phyloP scores from a whole-genome alignment of 2,888 invertebrate genomes.

The Hypomecis punctinalis region DNA sequence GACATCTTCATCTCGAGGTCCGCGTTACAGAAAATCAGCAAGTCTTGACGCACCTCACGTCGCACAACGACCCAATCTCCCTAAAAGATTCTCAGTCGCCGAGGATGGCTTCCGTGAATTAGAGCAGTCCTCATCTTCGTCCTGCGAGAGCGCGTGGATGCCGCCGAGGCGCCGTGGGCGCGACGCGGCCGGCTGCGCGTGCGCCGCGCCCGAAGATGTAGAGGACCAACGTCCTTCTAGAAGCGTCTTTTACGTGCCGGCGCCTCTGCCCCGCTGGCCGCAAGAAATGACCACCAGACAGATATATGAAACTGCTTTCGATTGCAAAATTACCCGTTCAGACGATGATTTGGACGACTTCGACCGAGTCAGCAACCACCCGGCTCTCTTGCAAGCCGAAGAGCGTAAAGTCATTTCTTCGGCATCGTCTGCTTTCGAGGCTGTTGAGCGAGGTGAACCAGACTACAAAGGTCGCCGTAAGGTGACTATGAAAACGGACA shows the following conservation, averaged over 20 bases:
- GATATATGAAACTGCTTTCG: slow-evolving; percentile 95
- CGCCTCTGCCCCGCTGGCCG: slow-evolving; percentile 87
- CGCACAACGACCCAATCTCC: slow-evolving; percentile 85
- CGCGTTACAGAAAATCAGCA: slow-evolving; percentile 89
- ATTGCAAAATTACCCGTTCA: slow-evolving; percentile 93
- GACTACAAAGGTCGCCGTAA: slow-evolving; percentile 85
- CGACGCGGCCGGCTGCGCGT: slow-evolving; percentile 89
- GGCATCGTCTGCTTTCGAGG: slow-evolving; percentile 80
- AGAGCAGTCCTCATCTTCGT: slow-evolving; percentile 83
- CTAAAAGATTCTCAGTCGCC: slow-evolving; percentile 89
- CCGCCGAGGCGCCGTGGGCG: slow-evolving; percentile 89
- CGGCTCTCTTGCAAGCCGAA: slow-evolving; percentile 87
- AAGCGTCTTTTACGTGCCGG: slow-evolving; percentile 89
- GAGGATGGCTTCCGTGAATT: slow-evolving; percentile 87
- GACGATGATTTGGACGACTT: slow-evolving; percentile 92
- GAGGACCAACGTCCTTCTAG: slow-evolving; percentile 87
- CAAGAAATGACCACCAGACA: slow-evolving; percentile 88
- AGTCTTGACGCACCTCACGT: slow-evolving; percentile 91
- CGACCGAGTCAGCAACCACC: slow-evolving; percentile 92
- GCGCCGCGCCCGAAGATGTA: slow-evolving; percentile 89
- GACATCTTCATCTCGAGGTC: slow-evolving; percentile 76
- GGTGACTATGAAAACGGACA: slow-evolving; percentile 83
- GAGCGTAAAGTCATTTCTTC: slow-evolving; percentile 79
- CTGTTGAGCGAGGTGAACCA: slow-evolving; percentile 79
- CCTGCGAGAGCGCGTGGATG: slow-evolving; percentile 87